A percentile compares a stretch with the other conserved stretches of the same genome.
Evolutionary conservation across 1,140 invertebrate genomes (phyloP).

Genomic region (Rhagoletis pomonella): DNA sequence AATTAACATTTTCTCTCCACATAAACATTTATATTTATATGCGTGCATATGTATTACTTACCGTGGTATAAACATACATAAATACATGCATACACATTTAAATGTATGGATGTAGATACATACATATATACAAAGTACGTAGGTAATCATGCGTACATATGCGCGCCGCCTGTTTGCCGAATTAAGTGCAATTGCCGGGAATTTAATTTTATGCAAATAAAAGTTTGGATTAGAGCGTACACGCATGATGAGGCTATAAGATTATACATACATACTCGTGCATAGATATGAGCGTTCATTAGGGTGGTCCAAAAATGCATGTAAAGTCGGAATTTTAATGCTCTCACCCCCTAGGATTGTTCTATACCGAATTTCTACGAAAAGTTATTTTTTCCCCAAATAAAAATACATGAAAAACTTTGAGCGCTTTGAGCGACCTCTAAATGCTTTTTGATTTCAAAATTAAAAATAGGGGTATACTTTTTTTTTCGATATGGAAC

Average conservation of each 20-base stretch:
- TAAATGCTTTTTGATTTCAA: too few relatives aligned
- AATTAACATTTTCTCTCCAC: slow-evolving; percentile 4
- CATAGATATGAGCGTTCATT: too few relatives aligned
- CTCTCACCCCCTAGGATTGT: too few relatives aligned
- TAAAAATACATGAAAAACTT: too few relatives aligned
- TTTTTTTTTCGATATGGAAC: too few relatives aligned
- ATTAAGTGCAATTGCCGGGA: slow-evolving; percentile 57
- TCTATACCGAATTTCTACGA: too few relatives aligned
- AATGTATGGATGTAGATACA: neutral
- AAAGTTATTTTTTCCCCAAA: too few relatives aligned
- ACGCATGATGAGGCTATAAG: slow-evolving; percentile 13
- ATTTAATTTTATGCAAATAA: slow-evolving; percentile 59
- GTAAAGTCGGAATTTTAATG: too few relatives aligned
- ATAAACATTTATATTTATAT: slow-evolving; percentile 5
- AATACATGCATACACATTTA: neutral
- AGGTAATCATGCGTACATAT: slow-evolving; percentile 33
- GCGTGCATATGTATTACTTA: neutral
- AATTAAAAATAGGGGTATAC: too few relatives aligned
- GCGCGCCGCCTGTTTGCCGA: slow-evolving; percentile 47
- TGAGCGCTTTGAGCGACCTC: too few relatives aligned
- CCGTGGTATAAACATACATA: neutral
- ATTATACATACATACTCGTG: neutral
- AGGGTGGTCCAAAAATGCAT: too few relatives aligned
- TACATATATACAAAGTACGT: neutral
- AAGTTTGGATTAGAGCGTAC: slow-evolving; percentile 57